phyloP scores from a whole-genome alignment of 53 echinoderm and acorn worm genomes.

The Henricia sp. region DNA sequence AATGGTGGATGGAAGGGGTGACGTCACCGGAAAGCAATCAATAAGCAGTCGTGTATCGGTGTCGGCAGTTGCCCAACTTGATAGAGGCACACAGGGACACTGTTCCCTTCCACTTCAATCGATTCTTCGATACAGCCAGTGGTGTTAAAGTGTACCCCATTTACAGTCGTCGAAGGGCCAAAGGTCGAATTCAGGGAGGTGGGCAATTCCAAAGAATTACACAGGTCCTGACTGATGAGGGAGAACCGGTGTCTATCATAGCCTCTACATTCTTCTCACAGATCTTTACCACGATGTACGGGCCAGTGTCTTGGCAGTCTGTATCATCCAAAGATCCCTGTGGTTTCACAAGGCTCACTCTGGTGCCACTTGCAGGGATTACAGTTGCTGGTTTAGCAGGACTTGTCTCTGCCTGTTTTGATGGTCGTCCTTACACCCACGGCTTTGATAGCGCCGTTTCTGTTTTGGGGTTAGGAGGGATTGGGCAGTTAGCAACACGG shows the following conservation, averaged over 20 bases:
- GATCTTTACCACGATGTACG: not conserved
- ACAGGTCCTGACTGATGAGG: not conserved
- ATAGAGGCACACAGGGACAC: not conserved
- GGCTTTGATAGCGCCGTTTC: not conserved
- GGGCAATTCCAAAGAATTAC: not conserved
- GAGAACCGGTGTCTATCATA: constrained; percentile 4
- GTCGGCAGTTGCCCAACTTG: constrained; percentile 17
- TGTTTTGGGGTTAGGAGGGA: too few relatives aligned
- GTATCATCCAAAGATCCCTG: too few relatives aligned
- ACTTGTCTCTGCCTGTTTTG: not conserved
- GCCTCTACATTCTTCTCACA: not conserved
- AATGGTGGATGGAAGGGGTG: too few relatives aligned
- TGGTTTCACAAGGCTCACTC: constrained; percentile 6
- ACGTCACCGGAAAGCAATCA: too few relatives aligned
- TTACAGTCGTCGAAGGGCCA: not conserved
- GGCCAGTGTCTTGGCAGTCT: not conserved
- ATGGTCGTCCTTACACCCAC: not conserved
- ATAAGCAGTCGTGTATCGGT: constrained; percentile 1
- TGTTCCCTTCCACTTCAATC: constrained; percentile 17
- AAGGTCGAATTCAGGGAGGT: not conserved
- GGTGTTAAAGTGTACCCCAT: not conserved
- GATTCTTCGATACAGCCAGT: not conserved
- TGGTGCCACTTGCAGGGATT: not conserved
- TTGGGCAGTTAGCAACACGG: not conserved
- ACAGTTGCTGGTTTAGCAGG: too few relatives aligned